These are phyloP conservation scores for Trematomus loennbergii DNA, from an alignment of 2,113 vertebrate genomes.

Conservation along the genomic window DNA sequence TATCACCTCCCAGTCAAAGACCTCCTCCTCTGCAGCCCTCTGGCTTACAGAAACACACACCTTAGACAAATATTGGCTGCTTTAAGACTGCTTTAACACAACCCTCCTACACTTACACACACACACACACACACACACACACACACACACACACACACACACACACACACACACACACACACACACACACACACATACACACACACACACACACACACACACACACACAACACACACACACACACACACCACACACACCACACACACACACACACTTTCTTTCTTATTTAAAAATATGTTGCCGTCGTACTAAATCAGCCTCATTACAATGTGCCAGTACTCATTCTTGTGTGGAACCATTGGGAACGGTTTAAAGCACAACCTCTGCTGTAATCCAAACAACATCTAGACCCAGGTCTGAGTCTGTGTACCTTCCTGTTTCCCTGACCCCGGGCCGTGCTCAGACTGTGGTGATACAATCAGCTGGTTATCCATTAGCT, in stretches of 20 bases:
- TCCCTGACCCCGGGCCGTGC: conserved; percentile 75
- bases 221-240: conserved; percentile 33
- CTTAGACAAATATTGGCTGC: conserved; percentile 80
- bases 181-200: conserved; percentile 15
- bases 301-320: conserved; percentile 4
- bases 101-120: conserved; percentile 18
- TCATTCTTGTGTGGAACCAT: neutral
- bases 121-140: conserved; percentile 23
- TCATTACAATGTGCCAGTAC: neutral
- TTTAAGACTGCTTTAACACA: conserved; percentile 62
- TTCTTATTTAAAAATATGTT: conserved; percentile 25
- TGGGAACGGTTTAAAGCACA: conserved; percentile 46
- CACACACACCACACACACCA: conserved; percentile 20
- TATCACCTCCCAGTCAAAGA: conserved; percentile 71
- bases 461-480: conserved; percentile 75
- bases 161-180: conserved; percentile 8
- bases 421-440: conserved; percentile 73
- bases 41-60: conserved; percentile 68
- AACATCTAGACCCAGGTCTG: conserved; percentile 56
- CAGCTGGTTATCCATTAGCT: conserved; percentile 86
- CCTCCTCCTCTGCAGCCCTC: conserved; percentile 68
- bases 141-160: conserved; percentile 30
- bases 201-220: conserved; percentile 26
- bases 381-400: conserved; percentile 62
- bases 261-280: conserved; percentile 20